Conservation (phyloP, 2,888 invertebrate species). For the Ctena decussata region DNA sequence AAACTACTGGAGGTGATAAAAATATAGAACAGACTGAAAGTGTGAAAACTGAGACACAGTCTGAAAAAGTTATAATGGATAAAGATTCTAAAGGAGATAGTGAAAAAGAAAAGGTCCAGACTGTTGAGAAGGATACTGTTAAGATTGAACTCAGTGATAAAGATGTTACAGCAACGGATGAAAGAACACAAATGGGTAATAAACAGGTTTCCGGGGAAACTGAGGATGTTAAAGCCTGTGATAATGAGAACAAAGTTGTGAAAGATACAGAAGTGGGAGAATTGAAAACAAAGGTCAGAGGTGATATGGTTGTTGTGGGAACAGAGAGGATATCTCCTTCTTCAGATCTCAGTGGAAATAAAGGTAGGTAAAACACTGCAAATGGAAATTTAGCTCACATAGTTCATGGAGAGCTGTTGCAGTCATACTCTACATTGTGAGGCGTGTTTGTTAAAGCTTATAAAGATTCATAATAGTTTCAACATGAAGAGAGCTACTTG, state of each 20-base stretch:
- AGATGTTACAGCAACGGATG: not conserved
- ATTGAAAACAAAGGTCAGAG: slow-evolving; percentile 78
- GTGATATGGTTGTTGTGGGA: slow-evolving; percentile 84
- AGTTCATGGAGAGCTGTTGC: no score
- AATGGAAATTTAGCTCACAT: no score
- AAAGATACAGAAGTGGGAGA: not conserved
- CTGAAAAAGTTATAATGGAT: not conserved
- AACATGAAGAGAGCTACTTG: no score
- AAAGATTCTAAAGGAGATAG: not conserved
- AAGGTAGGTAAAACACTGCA: slow-evolving; percentile 69
- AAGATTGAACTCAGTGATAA: not conserved
- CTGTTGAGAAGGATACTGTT: not conserved
- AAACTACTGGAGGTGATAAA: not conserved
- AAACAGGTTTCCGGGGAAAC: not conserved
- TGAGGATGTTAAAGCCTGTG: slow-evolving; percentile 7
- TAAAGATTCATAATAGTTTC: no score
- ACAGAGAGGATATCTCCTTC: slow-evolving; percentile 76
- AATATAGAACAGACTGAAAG: not conserved
- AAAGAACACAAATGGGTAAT: not conserved
- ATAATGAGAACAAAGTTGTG: slow-evolving; percentile 11
- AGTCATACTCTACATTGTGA: no score
- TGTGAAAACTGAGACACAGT: not conserved
- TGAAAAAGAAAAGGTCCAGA: not conserved
- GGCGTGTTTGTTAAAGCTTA: no score
- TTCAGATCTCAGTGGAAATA: slow-evolving; percentile 76